Evolutionary conservation across 2,888 invertebrate species (phyloP), one percentile per base, ranked within the genome.

Genomic region (Leptura quadrifasciata): DNA sequence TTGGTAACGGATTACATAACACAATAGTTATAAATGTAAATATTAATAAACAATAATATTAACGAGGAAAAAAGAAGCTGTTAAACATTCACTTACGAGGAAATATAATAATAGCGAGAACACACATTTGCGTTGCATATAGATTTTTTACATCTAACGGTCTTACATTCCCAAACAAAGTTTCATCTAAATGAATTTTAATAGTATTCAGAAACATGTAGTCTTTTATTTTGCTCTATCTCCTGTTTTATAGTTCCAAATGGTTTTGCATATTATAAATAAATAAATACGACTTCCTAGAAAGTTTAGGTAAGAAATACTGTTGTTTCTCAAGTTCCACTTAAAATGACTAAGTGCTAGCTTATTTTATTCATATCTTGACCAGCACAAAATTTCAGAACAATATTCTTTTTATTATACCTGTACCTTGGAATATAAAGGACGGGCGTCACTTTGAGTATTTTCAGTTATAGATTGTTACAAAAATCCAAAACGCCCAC

Each of bases 191-290:
- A 8, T 31, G 58, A 58, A 27, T 12, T 60, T 60, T 60, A 60
- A 27, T 27, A 60, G 8, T 60, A 31, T 24, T 60, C n/a, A 27
- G 31, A 60, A 24, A 27, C n/a, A 47, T 4, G n/a, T 47, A 47
- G n/a, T 6, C 47, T 47, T 47, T 47, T 47, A n/a, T 47, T 47
- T 47, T n/a, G n/a, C 15, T 60, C 31, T 60, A 4, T 27, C 3
- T 17, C n/a, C 21, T 24, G 24, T 9, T 60, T 27, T 27, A 20
- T 21, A 24, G 21, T 12, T 58, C 58, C 15, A 24, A 58, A 21
- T 21, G 60, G 60, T 60, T 24, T 60, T 60, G 24, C 27, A 27
- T 60, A 60, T 57, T 57, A 57, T 60, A 60, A 60, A 60, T 27
- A 60, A 60, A 60, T 60, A 60, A 21, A 24, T 39, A 39, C 27